phyloP scores from a whole-genome alignment of 2,888 invertebrate species.

The Crocallis elinguaria region DNA sequence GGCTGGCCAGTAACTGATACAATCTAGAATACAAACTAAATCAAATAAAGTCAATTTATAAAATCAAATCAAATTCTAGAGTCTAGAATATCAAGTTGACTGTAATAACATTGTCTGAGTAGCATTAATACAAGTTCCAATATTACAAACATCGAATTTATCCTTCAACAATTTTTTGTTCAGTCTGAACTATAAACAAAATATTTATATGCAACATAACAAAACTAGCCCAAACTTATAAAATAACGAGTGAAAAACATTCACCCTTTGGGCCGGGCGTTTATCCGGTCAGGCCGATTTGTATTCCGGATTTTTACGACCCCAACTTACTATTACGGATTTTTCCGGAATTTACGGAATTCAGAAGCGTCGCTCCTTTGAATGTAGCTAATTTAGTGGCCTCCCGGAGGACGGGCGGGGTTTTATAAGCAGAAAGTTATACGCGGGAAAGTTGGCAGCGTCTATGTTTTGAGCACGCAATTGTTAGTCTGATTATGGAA shows the following conservation, averaged over 20 bases:
- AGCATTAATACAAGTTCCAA: background rate
- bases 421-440: conserved; percentile 53
- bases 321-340: conserved; percentile 41
- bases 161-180: conserved; percentile 9
- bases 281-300: conserved; percentile 41
- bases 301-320: conserved; percentile 42
- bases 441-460: conserved; percentile 42
- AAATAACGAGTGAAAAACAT: conserved; percentile 36
- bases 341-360: conserved; percentile 37
- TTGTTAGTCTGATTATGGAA: conserved; percentile 22
- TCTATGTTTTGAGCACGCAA: conserved; percentile 32
- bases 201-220: conserved; percentile 28
- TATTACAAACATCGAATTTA: background rate
- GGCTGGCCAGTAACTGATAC: no score
- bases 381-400: conserved; percentile 68
- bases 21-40: no score
- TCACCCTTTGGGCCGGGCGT: conserved; percentile 30
- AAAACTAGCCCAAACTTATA: conserved; percentile 30
- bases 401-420: conserved; percentile 42
- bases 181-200: conserved; percentile 30
- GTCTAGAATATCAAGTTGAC: no score
- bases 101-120: background rate
- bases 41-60: no score
- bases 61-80: no score
- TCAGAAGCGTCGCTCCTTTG: conserved; percentile 55